Evolutionary conservation across 2,797 vertebrate species (phyloP).

Genomic region (Sebastes baramenuke): DNA sequence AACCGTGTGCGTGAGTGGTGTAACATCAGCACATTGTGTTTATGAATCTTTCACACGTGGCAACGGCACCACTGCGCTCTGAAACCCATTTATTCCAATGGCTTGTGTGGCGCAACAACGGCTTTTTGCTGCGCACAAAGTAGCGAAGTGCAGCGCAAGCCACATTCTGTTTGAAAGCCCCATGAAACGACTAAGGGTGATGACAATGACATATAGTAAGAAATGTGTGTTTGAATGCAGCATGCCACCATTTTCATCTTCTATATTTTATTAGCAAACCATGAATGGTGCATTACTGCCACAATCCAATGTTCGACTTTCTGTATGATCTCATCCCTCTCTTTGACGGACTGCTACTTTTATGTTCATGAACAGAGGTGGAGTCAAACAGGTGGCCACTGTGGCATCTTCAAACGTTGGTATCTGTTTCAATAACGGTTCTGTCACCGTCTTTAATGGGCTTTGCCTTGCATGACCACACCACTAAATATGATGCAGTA

Average conservation of each 20-base stretch:
- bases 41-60: not conserved
- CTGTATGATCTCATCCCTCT: not conserved
- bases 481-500: not conserved
- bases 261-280: not conserved
- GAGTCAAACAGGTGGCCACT: constrained; percentile 1
- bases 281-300: not conserved
- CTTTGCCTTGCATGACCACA: not conserved
- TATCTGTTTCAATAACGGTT: not conserved
- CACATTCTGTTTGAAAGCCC: too few species aligned
- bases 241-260: not conserved
- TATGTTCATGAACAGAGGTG: not conserved
- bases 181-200: not conserved
- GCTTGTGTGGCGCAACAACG: too few species aligned
- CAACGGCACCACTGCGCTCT: too few species aligned
- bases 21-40: not conserved
- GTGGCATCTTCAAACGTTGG: not conserved
- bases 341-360: not conserved
- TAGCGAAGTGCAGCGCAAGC: too few species aligned
- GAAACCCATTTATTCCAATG: too few species aligned
- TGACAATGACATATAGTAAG: not conserved
- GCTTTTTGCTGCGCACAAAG: too few species aligned
- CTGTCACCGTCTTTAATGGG: not conserved
- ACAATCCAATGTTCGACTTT: not conserved
- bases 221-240: not conserved
- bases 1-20: too few species aligned